A percentile compares a stretch with the other conserved stretches of the same genome.
Conservation (phyloP, 2,797 vertebrate genomes). For the Steatocranus sp. region DNA sequence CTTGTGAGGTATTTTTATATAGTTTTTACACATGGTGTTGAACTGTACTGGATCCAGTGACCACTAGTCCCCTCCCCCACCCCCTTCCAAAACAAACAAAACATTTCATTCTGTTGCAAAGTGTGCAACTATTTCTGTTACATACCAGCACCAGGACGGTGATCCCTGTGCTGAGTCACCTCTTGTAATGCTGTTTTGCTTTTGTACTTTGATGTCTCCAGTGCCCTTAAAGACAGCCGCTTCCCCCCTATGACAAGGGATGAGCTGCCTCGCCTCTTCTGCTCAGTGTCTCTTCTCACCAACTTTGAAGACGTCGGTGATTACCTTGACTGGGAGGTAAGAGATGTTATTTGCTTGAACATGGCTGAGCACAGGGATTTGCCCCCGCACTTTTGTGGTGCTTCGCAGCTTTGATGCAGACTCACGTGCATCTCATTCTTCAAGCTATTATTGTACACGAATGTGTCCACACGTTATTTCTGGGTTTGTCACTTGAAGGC, state of each 20-base stretch:
- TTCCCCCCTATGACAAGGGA: conserved; percentile 99
- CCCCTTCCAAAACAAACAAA: fast-evolving
- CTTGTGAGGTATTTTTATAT: not conserved
- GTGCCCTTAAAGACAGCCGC: conserved; percentile 99
- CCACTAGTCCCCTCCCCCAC: not conserved
- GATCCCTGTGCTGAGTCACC: not conserved
- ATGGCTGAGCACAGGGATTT: not conserved
- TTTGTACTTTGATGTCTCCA: conserved; percentile 66
- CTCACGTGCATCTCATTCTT: not conserved
- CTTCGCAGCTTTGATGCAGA: not conserved
- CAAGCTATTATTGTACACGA: not conserved
- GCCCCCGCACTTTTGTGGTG: not conserved
- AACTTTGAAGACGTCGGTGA: conserved; percentile 99
- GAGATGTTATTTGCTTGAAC: conserved; percentile 6
- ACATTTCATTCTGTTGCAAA: not conserved
- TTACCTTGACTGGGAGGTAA: conserved; percentile 99
- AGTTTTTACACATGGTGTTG: not conserved
- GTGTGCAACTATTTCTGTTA: not conserved
- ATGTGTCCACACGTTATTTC: not conserved
- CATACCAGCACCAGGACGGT: not conserved
- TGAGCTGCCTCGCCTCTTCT: conserved; percentile 99
- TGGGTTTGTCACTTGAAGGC: not conserved
- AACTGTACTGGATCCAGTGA: not conserved
- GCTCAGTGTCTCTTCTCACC: conserved; percentile 99
- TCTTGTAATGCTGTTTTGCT: not conserved